Conservation (phyloP, 2,113 vertebrate genomes). For the Thryonomys swinderianus region DNA sequence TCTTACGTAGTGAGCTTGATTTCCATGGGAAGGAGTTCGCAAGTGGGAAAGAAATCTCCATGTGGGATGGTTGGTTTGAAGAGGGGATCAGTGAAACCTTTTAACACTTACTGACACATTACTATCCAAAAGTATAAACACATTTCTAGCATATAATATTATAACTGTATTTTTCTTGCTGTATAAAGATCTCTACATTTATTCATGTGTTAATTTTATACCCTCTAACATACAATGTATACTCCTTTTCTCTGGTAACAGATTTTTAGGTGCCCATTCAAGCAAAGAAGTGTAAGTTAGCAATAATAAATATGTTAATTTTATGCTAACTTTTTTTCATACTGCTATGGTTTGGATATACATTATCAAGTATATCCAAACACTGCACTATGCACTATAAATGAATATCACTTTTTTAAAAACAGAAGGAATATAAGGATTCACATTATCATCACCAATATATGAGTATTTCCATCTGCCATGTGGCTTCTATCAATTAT, state of each 20-base stretch:
- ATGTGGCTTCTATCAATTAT: not conserved
- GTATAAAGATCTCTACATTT: not conserved
- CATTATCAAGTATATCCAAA: not conserved
- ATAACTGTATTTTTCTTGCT: not conserved
- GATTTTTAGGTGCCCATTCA: not conserved
- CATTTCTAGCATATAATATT: not conserved
- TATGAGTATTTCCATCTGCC: not conserved
- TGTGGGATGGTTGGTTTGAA: no score
- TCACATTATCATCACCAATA: not conserved
- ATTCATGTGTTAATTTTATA: not conserved
- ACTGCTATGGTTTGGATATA: not conserved
- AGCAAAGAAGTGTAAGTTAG: not conserved
- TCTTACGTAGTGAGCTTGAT: not conserved
- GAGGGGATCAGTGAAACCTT: not conserved
- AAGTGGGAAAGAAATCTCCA: not conserved
- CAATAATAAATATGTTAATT: not conserved
- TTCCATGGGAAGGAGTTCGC: not conserved
- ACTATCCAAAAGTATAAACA: not conserved
- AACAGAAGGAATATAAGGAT: not conserved
- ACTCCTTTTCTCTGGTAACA: not conserved
- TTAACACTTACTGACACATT: not conserved
- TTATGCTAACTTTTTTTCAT: not conserved
- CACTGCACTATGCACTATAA: not conserved
- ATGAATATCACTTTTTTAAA: not conserved
- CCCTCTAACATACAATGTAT: not conserved